Base-by-base conservation (phyloP, 2,113 vertebrate genomes). In the Varanus komodoensis region DNA sequence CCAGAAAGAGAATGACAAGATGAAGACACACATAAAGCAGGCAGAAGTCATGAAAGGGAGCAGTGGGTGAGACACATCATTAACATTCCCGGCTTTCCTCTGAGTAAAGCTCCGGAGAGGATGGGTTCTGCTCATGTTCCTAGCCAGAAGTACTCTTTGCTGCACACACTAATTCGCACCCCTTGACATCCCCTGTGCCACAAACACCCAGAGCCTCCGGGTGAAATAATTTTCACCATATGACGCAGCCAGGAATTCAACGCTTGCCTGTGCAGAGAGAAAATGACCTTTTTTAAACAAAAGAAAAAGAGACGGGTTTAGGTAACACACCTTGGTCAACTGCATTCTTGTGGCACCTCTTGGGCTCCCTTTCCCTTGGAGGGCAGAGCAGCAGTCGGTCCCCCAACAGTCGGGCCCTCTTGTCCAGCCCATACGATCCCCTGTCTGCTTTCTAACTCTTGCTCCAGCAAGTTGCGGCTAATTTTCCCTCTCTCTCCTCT, bases 241-340 rank as follows among this genome's bases (percentile, higher is more conserved):
- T 90, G 89, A 86, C 89, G 89, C 89, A 90, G 89, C 48, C 89
- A 68, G 73, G 69, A 86, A 80, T 86, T 80, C 89, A n/a, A 85
- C n/a, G 83, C 83, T 90, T 7, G 61, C 89, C 52, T 69, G 32
- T 52, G 74, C 82, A 32, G 57, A 68, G 38, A 79, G 81, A 83
- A 64, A 85, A 48, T 32, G 44, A 4, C 0, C 2, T 3, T 44
- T 44, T 44, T 44, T 44, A 89, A 27, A 3, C 21, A 15, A 84
- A 1, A 67, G 54, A 57, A n/a, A 75, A 21, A 15, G 71, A 75
- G 71, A 7, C 29, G 27, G 38, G 38, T 29, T 19, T 67, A 85
- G 17, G 11, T 32, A 52, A 83, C 88, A 9, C 85, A 92, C 91
- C 91, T 92, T 79, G 80, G 91, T 89, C 84, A 91, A 32, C 75